Evolutionary conservation across 1,140 invertebrate genomes (phyloP).

Genomic region (Platyscapa corneri): DNA sequence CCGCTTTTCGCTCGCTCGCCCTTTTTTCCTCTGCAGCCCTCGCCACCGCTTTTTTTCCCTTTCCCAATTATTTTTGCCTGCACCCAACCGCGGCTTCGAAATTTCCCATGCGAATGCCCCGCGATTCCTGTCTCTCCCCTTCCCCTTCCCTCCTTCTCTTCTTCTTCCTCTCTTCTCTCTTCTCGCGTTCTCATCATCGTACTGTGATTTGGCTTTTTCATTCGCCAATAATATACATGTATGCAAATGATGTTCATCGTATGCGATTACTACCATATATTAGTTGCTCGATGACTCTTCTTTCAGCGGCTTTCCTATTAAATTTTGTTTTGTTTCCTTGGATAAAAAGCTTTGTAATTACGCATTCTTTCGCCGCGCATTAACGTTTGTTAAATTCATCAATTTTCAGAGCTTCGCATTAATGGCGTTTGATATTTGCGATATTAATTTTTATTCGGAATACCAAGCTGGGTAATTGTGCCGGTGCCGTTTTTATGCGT

Average conservation of each 20-base stretch:
- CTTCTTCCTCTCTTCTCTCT: constrained; percentile 13
- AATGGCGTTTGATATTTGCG: background rate
- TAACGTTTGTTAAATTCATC: background rate
- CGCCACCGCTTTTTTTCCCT: constrained; percentile 15
- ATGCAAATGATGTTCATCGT: constrained; percentile 30
- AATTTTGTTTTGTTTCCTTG: background rate
- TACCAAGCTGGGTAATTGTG: background rate
- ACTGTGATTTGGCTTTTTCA: constrained; percentile 39
- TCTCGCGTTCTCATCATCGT: background rate
- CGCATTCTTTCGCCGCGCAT: background rate
- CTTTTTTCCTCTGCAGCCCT: constrained; percentile 6
- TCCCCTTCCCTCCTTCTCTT: background rate
- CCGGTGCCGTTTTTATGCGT: too few species aligned
- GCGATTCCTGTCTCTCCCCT: background rate
- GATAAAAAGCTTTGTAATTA: constrained; percentile 8
- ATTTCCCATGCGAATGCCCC: constrained; percentile 45
- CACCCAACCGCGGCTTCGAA: constrained; percentile 10
- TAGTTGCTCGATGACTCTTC: background rate
- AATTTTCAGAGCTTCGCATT: background rate
- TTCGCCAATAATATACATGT: constrained; percentile 45
- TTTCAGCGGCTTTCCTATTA: background rate
- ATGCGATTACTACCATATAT: constrained; percentile 28
- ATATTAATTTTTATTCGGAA: background rate
- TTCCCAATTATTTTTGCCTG: constrained; percentile 41
- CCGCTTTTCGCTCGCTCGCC: constrained; percentile 12